A percentile compares a stretch with the other conserved stretches of the same genome.
phyloP scores from a whole-genome alignment of 2,888 invertebrate species.

The Conus canariensis region DNA sequence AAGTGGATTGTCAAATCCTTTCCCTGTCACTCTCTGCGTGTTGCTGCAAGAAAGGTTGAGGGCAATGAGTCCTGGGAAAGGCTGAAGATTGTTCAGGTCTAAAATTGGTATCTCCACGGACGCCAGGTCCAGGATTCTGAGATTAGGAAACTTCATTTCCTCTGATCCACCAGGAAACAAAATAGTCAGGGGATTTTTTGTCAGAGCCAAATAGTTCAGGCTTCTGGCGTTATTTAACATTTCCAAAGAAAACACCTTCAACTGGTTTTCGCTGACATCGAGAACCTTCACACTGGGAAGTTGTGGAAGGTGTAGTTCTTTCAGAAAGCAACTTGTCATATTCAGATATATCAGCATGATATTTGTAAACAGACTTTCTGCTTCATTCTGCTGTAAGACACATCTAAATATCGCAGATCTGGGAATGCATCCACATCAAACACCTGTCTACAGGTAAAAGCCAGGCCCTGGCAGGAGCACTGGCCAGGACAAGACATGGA shows the following conservation, averaged over 20 bases:
- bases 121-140: background rate
- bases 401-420: background rate
- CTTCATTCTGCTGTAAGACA: background rate
- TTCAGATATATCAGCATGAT: background rate
- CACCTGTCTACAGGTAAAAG: background rate
- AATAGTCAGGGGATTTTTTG: background rate
- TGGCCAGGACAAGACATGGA: constrained; percentile 1
- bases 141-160: background rate
- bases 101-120: background rate
- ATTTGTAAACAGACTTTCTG: background rate
- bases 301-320: background rate
- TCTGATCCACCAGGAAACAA: background rate
- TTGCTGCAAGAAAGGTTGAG: background rate
- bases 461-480: background rate
- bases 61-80: background rate
- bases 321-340: background rate
- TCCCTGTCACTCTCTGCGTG: background rate
- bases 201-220: background rate
- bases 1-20: background rate
- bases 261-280: background rate
- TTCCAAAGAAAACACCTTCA: background rate
- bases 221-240: background rate
- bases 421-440: background rate
- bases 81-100: background rate
- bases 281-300: background rate